These are phyloP conservation scores for Epistrophe grossulariae DNA, from an alignment of 2,888 invertebrate genomes.

Conservation along the genomic window DNA sequence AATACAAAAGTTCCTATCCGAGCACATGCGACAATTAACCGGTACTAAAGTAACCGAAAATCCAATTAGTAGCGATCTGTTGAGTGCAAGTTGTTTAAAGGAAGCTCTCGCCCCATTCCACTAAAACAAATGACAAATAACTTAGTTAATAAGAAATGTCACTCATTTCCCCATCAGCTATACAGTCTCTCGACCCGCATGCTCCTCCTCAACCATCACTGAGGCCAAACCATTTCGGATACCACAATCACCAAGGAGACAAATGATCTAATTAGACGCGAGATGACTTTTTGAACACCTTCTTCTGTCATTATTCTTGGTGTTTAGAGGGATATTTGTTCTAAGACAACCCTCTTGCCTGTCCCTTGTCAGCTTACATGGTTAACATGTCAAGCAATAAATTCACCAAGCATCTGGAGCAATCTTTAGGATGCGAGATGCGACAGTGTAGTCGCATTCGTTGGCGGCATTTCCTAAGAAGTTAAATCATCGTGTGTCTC, in stretches of 20 bases:
- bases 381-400: slow-evolving; percentile 74
- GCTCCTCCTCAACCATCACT: background rate
- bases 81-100: slow-evolving; percentile 49
- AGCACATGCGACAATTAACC: slow-evolving; percentile 67
- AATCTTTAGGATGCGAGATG: slow-evolving; percentile 16
- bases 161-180: slow-evolving; percentile 55
- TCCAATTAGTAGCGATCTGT: slow-evolving; percentile 72
- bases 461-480: slow-evolving; percentile 63
- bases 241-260: slow-evolving; percentile 49
- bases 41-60: slow-evolving; percentile 72
- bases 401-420: slow-evolving; percentile 65
- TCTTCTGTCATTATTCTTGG: slow-evolving; percentile 56
- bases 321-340: slow-evolving; percentile 23
- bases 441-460: background rate
- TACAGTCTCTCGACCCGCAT: slow-evolving; percentile 7
- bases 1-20: slow-evolving; percentile 39
- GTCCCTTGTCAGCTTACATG: slow-evolving; percentile 53
- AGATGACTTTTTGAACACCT: slow-evolving; percentile 74
- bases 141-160: slow-evolving; percentile 74
- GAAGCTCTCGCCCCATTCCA: slow-evolving; percentile 42
- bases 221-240: background rate
- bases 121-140: slow-evolving; percentile 57
- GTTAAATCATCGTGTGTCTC: slow-evolving; percentile 52
- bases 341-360: slow-evolving; percentile 28
- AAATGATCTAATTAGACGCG: slow-evolving; percentile 75